phyloP scores from a whole-genome alignment of 2,888 invertebrate genomes.

The Caenorhabditis angaria region DNA sequence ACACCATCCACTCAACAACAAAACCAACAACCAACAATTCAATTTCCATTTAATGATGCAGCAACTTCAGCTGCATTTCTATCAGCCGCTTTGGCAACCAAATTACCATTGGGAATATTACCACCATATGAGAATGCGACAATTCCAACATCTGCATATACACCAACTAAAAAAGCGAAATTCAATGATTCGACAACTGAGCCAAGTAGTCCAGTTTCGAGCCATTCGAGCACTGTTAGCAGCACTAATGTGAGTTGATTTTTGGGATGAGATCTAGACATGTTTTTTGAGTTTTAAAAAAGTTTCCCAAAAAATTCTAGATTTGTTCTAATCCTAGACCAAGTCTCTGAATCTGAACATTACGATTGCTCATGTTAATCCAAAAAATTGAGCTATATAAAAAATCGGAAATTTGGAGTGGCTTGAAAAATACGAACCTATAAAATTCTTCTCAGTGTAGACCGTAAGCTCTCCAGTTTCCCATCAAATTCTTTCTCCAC shows the following conservation, averaged over 20 bases:
- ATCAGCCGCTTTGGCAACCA: slow-evolving; percentile 7
- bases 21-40: too few relatives aligned
- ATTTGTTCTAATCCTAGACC: too few relatives aligned
- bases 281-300: too few relatives aligned
- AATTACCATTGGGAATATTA: background rate
- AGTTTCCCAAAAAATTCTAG: background rate
- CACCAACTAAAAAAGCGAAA: slow-evolving; percentile 38
- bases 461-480: too few relatives aligned
- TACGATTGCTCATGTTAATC: background rate
- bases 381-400: too few relatives aligned
- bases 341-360: too few relatives aligned
- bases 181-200: slow-evolving; percentile 26
- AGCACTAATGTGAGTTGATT: slow-evolving; percentile 35
- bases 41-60: slow-evolving; percentile 26
- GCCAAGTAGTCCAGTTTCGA: slow-evolving; percentile 38
- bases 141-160: slow-evolving; percentile 3
- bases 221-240: slow-evolving; percentile 36
- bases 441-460: too few relatives aligned
- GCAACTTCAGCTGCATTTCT: too few relatives aligned
- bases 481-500: background rate
- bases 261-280: background rate
- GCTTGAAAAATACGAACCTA: too few relatives aligned
- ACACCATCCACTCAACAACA: background rate
- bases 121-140: background rate
- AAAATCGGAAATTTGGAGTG: too few relatives aligned